Base-by-base conservation (phyloP, 2,797 vertebrate genomes). In the Acestrorhynchus altus region DNA sequence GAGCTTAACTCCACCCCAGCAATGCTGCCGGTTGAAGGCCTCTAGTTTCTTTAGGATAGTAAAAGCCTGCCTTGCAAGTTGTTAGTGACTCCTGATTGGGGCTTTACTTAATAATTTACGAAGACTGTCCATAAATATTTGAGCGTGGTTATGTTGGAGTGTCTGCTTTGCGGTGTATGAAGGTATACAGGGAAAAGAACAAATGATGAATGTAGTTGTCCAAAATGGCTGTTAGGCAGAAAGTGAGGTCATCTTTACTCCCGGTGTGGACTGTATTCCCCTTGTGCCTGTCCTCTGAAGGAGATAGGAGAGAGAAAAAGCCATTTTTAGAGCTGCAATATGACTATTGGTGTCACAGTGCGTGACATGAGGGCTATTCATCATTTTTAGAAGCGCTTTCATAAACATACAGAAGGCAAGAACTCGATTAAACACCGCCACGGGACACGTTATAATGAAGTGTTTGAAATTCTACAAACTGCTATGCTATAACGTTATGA, bases 91-190 rank as follows among this genome's bases (percentile, higher is more conserved):
- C 54, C 64, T 35, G 65, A 24, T 49, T 49, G 28, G 47, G 70
- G 7, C 54, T 51, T 73, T 44, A 18, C 40, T 74, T 44, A 59
- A 68, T 69, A 74, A 74, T 79, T 61, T 22, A 74, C 35, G 26
- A 24, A 68, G 44, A 42, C 42, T 22, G 4, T 51, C 8, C 64
- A 69, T 68, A 8, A 68, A 74, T 74, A 60, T 79, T 74, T 68
- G 44, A 79, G 57, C 16, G 12, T 40, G 69, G 24, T 52, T 61
- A 51, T 28, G n/a, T 72, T 35, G 31, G 46, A 49, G 57, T 6
- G 16, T 49, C 52, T 51, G 61, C 47, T 31, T 66, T 3, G 31
- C 13, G 63, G 40, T 60, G 18, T 8, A n/a, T 15, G 44, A 31
- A 18, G 46, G 65, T 13, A 39, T 70, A 15, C 31, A 57, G 64